phyloP scores from a whole-genome alignment of 1,140 invertebrate species.

The Anoplolepis gracilipes region DNA sequence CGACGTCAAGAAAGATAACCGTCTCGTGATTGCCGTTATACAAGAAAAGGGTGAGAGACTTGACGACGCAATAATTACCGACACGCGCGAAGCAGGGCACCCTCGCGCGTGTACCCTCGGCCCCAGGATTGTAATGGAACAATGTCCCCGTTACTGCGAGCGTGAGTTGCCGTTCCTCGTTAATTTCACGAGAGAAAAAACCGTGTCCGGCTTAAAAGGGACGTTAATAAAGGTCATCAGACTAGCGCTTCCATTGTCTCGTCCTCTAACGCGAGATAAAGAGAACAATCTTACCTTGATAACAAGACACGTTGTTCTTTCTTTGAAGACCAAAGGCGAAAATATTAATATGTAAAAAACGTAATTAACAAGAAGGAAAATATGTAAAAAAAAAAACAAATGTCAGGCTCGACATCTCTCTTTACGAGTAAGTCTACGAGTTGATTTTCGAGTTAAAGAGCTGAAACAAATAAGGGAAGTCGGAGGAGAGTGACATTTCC shows the following conservation, averaged over 20 bases:
- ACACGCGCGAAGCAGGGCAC: slow-evolving; percentile 48
- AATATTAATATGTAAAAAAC: neutral
- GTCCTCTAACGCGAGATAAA: slow-evolving; percentile 67
- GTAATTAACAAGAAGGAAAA: too few species aligned
- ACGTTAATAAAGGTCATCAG: slow-evolving; percentile 40
- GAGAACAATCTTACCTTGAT: slow-evolving; percentile 48
- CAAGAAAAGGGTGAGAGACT: slow-evolving; percentile 29
- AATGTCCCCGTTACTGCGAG: slow-evolving; percentile 47
- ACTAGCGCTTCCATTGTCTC: slow-evolving; percentile 17
- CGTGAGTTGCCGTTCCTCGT: slow-evolving; percentile 42
- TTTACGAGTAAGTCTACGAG: neutral
- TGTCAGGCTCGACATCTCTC: neutral
- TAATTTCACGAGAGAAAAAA: slow-evolving; percentile 61
- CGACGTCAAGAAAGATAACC: neutral
- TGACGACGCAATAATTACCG: slow-evolving; percentile 67
- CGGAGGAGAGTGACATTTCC: neutral
- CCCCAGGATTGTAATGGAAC: slow-evolving; percentile 53
- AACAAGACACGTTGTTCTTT: neutral
- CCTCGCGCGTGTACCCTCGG: slow-evolving; percentile 12
- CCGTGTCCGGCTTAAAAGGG: slow-evolving; percentile 65
- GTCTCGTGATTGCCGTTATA: slow-evolving; percentile 9
- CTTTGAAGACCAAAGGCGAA: neutral
- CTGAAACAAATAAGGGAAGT: slow-evolving; percentile 34
- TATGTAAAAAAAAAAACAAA: neutral
- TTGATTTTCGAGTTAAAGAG: slow-evolving; percentile 40